Evolutionary conservation across 2,113 vertebrate species (phyloP).

Genomic region (Burhinus bistriatus): DNA sequence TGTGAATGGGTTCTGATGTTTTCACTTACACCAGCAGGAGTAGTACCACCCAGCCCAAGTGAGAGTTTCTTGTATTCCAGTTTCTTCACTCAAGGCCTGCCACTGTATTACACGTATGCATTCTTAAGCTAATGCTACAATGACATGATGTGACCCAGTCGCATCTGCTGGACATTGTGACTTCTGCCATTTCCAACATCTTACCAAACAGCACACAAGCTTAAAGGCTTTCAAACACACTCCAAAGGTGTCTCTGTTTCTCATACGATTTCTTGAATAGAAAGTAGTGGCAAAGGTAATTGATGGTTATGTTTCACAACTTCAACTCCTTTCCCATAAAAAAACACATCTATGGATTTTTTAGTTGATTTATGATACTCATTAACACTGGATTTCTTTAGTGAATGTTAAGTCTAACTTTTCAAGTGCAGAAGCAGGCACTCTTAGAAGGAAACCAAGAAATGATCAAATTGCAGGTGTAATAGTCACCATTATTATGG

Average conservation of each 20-base stretch:
- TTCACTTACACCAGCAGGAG: background rate
- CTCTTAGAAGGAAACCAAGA: background rate
- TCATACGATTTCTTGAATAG: background rate
- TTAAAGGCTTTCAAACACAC: background rate
- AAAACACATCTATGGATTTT: fast-evolving
- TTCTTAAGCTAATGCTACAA: background rate
- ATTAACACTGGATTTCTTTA: background rate
- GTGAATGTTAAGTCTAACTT: background rate
- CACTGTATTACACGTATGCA: background rate
- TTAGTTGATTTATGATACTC: background rate
- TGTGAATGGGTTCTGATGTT: background rate
- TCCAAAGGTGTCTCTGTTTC: background rate
- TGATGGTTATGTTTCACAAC: background rate
- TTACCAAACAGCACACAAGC: background rate
- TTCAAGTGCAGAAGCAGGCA: background rate
- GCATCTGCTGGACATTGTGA: background rate
- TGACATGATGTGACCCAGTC: too few species aligned
- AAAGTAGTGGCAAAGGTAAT: background rate
- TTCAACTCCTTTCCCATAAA: background rate
- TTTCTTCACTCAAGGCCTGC: background rate
- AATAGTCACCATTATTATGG: background rate
- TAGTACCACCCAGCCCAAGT: fast-evolving
- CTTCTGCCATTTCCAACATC: background rate
- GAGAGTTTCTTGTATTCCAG: background rate
- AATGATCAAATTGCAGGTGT: background rate